Percentiles rank a stretch among this genome's conserved stretches.
Evolutionary conservation across 2,888 invertebrate species (phyloP).

Genomic region (Gastrophysa polygoni): DNA sequence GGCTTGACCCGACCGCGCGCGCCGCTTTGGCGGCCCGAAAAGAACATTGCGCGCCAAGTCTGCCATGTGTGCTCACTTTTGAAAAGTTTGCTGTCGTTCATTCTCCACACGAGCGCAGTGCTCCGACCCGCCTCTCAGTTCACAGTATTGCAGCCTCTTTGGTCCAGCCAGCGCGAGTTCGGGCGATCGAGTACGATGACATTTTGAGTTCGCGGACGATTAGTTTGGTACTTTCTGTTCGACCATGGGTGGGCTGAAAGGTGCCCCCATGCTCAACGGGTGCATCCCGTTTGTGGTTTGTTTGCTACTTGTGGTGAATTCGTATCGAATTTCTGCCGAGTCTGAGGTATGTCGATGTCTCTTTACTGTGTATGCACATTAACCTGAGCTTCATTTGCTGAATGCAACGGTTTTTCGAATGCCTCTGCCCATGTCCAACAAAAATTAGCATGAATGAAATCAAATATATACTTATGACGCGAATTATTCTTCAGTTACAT

Average conservation of each 20-base stretch:
- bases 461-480: too few relatives aligned
- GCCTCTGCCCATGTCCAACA: too few relatives aligned
- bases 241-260: slow-evolving; percentile 27
- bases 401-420: background rate
- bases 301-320: slow-evolving; percentile 23
- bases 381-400: slow-evolving; percentile 15
- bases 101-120: background rate
- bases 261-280: slow-evolving; percentile 27
- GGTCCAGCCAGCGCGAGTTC: slow-evolving; percentile 28
- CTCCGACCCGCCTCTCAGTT: too few relatives aligned
- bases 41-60: slow-evolving; percentile 33
- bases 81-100: slow-evolving; percentile 32
- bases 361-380: background rate
- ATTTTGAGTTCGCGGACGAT: slow-evolving; percentile 30
- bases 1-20: slow-evolving; percentile 1
- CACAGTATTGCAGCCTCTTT: slow-evolving; percentile 31
- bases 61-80: slow-evolving; percentile 36
- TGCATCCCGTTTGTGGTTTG: slow-evolving; percentile 25
- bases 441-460: background rate
- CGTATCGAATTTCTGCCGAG: slow-evolving; percentile 31
- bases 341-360: slow-evolving; percentile 31
- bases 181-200: slow-evolving; percentile 33
- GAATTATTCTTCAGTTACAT: too few relatives aligned
- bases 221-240: slow-evolving; percentile 11
- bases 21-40: slow-evolving; percentile 13